Evolutionary conservation across 2,888 invertebrate genomes (phyloP).

Genomic region (Coelogynopora nodosa): DNA sequence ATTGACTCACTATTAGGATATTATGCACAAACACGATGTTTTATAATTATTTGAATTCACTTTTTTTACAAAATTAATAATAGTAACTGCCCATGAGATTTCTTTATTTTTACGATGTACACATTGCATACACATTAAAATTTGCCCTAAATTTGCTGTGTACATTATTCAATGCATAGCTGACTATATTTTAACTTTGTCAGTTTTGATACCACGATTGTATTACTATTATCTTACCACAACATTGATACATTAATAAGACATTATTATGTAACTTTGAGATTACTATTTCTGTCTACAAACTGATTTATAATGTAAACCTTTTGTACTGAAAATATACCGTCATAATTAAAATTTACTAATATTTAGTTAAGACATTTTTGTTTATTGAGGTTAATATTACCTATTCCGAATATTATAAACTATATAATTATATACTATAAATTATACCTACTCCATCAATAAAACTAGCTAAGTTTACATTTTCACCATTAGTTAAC

Average conservation of each 20-base stretch:
- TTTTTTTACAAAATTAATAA: no score
- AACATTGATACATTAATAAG: not conserved
- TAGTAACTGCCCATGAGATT: no score
- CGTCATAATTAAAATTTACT: not conserved
- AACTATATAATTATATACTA: not conserved
- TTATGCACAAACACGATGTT: no score
- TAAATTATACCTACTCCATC: no score
- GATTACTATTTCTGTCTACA: not conserved
- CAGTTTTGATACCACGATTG: not conserved
- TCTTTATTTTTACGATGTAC: not conserved
- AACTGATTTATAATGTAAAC: no score
- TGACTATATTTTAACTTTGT: not conserved
- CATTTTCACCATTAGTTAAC: no score
- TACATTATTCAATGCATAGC: not conserved
- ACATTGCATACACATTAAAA: not conserved
- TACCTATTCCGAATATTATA: not conserved
- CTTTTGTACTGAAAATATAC: not conserved
- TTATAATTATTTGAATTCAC: no score
- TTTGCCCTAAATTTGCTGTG: not conserved
- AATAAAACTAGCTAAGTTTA: no score
- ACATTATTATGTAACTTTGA: not conserved
- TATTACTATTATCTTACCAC: no score
- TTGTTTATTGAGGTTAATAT: not conserved
- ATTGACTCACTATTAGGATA: no score
- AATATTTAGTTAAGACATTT: not conserved